phyloP scores from a whole-genome alignment of 2,113 vertebrate genomes.

The Corvus hawaiiensis region DNA sequence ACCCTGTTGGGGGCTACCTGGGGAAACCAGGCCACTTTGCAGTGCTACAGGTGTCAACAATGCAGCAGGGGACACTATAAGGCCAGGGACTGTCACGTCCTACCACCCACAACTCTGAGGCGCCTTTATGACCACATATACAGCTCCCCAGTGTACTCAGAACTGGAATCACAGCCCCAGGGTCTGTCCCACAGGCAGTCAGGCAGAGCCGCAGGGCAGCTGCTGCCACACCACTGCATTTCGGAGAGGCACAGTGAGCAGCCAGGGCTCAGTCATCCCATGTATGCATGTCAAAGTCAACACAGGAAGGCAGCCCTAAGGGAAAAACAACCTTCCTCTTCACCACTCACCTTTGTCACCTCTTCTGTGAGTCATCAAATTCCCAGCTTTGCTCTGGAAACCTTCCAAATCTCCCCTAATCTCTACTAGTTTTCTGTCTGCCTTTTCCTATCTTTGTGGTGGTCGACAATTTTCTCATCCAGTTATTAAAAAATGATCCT shows the following conservation, averaged over 20 bases:
- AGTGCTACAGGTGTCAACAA: not conserved
- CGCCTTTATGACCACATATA: fast-evolving
- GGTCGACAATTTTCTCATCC: constrained; percentile 11
- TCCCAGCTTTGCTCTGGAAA: constrained; percentile 34
- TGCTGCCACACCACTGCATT: not conserved
- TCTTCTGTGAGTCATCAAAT: not conserved
- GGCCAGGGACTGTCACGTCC: not conserved
- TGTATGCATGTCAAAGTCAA: not conserved
- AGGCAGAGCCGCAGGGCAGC: not conserved
- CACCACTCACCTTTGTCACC: not conserved
- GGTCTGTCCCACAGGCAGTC: not conserved
- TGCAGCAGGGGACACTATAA: not conserved
- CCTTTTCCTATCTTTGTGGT: constrained; percentile 44
- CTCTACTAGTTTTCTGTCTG: constrained; percentile 21
- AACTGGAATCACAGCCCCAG: not conserved
- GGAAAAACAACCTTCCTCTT: constrained; percentile 5
- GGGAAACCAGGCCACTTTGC: not conserved
- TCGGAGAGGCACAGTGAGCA: not conserved
- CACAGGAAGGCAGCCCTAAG: constrained; percentile 23
- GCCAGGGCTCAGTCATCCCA: not conserved
- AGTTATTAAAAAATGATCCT: not conserved
- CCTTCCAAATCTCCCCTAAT: constrained; percentile 29
- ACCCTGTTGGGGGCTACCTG: not conserved
- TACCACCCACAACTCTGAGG: not conserved
- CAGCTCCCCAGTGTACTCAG: not conserved